Percentiles rank a stretch among this genome's conserved stretches.
phyloP scores from a whole-genome alignment of 2,888 invertebrate genomes.

The Cryptus armator region DNA sequence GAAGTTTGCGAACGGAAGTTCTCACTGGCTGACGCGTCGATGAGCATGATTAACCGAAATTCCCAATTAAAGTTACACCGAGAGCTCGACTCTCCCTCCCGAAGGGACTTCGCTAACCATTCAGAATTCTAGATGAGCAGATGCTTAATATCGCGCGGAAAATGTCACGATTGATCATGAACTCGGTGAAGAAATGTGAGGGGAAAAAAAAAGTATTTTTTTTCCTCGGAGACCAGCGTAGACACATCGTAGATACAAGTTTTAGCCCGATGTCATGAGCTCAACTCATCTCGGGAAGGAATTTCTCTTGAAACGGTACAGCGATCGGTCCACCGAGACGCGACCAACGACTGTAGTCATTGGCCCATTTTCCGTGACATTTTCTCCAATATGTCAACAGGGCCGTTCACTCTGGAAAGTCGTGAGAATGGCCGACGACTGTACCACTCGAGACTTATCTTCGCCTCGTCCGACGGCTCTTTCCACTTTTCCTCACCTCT shows the following conservation, averaged over 20 bases:
- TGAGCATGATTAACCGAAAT: conserved; percentile 47
- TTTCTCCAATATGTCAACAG: neutral
- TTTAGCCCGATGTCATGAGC: neutral
- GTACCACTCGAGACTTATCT: neutral
- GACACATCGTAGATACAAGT: conserved; percentile 16
- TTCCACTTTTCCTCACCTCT: conserved; percentile 14
- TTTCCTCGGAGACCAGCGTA: neutral
- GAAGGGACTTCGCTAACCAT: conserved; percentile 19
- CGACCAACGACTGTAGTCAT: neutral
- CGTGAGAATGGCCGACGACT: neutral
- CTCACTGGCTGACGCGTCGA: conserved; percentile 41
- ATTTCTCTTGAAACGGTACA: neutral
- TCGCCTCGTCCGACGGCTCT: neutral
- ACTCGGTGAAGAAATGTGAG: neutral
- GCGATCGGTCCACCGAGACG: neutral
- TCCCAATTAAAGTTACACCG: conserved; percentile 54
- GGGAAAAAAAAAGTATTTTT: conserved; percentile 34
- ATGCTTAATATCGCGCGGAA: conserved; percentile 14
- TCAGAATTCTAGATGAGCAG: neutral
- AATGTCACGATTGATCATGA: conserved; percentile 33
- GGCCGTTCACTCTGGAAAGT: neutral
- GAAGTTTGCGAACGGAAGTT: conserved; percentile 38
- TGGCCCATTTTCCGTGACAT: neutral
- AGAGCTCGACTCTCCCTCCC: neutral
- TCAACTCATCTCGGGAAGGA: neutral